Evolutionary conservation across 1,140 invertebrate genomes (phyloP).

Genomic region (Holcopasites calliopsidis): DNA sequence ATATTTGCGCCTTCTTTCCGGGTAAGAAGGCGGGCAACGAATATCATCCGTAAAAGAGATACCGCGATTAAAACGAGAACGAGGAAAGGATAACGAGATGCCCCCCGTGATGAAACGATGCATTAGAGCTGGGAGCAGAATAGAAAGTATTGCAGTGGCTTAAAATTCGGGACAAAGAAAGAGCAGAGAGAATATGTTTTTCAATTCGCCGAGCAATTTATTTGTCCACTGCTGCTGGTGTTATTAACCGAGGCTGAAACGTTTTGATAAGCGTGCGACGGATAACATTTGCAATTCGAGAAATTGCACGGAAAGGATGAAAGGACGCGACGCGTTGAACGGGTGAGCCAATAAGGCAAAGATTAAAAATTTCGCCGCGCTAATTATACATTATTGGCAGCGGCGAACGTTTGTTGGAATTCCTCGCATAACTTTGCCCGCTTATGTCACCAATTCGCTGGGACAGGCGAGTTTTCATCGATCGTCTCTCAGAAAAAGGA

Average conservation of each 20-base stretch:
- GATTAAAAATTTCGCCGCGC: constrained; percentile 1
- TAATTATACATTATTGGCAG: constrained; percentile 27
- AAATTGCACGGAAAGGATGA: constrained; percentile 12
- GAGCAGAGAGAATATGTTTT: constrained; percentile 7
- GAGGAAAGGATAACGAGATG: too few species aligned
- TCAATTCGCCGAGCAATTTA: constrained; percentile 18
- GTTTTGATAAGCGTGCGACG: constrained; percentile 29
- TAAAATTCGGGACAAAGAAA: neutral
- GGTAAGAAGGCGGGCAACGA: neutral
- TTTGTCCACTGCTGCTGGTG: neutral
- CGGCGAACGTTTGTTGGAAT: constrained; percentile 24
- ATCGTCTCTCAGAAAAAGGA: neutral
- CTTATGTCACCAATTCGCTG: neutral
- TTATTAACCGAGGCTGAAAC: constrained; percentile 19
- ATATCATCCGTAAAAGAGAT: too few species aligned
- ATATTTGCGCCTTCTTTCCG: neutral
- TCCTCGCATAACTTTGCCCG: constrained; percentile 19
- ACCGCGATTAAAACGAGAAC: constrained; percentile 2
- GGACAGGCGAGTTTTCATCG: constrained; percentile 15
- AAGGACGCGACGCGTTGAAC: neutral
- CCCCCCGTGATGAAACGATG: too few species aligned
- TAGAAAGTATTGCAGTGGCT: too few species aligned
- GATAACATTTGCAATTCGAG: constrained; percentile 27
- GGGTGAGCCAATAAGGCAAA: too few species aligned
- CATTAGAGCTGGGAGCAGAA: too few species aligned